A percentile compares a stretch with the other conserved stretches of the same genome.
These are phyloP conservation scores for Lycaena phlaeas DNA, from an alignment of 2,888 invertebrate species.

Conservation along the genomic window DNA sequence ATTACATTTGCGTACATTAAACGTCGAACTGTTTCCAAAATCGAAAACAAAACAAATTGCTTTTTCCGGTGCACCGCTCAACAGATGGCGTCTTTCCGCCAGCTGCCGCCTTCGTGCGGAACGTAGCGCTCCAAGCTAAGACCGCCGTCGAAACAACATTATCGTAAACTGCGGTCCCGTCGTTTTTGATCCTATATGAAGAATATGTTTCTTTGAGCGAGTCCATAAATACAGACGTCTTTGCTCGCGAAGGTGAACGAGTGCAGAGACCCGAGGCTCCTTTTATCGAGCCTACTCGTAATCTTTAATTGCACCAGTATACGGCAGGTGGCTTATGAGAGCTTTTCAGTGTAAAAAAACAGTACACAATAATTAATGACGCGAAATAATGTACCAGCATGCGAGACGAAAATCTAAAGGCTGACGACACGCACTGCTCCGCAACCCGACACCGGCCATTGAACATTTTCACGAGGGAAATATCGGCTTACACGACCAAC, in stretches of 20 bases:
- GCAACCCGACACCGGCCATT: slow-evolving; percentile 63
- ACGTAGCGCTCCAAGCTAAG: slow-evolving; percentile 28
- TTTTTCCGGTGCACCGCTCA: slow-evolving; percentile 56
- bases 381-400: slow-evolving; percentile 71
- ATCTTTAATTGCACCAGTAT: slow-evolving; percentile 60
- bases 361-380: slow-evolving; percentile 66
- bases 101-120: slow-evolving; percentile 46
- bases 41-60: slow-evolving; percentile 57
- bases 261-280: slow-evolving; percentile 31
- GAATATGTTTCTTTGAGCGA: slow-evolving; percentile 24
- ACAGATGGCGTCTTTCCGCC: slow-evolving; percentile 72
- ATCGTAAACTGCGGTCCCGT: neutral
- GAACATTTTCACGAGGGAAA: slow-evolving; percentile 67
- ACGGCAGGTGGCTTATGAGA: slow-evolving; percentile 63
- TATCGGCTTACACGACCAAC: slow-evolving; percentile 57
- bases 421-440: slow-evolving; percentile 48
- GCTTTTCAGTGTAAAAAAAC: slow-evolving; percentile 44
- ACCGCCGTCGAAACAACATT: slow-evolving; percentile 24
- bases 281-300: slow-evolving; percentile 35
- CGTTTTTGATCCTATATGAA: slow-evolving; percentile 13
- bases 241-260: slow-evolving; percentile 43
- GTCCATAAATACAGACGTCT: slow-evolving; percentile 20
- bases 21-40: slow-evolving; percentile 27
- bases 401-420: slow-evolving; percentile 68
- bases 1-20: slow-evolving; percentile 17